phyloP scores from a whole-genome alignment of 2,113 vertebrate genomes.

The Thamnaconus septentrionalis region DNA sequence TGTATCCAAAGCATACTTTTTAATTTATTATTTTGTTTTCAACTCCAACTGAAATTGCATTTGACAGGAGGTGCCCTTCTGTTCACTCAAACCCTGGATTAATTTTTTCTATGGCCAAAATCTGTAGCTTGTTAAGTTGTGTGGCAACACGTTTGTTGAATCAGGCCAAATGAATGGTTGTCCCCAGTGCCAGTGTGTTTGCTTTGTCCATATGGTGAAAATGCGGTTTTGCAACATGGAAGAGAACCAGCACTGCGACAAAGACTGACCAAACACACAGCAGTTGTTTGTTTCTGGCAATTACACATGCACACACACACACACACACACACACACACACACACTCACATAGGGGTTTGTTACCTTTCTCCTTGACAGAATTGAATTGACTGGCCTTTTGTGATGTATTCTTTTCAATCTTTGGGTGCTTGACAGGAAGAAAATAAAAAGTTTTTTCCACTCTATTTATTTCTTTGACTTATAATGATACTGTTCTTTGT shows the following conservation, averaged over 20 bases:
- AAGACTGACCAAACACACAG: neutral
- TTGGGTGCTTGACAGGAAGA: conserved; percentile 78
- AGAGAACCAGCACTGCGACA: neutral
- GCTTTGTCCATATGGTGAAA: neutral
- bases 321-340: conserved; percentile 1
- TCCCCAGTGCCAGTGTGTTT: neutral
- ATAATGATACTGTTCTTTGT: too few species aligned
- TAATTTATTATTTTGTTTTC: neutral
- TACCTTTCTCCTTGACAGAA: conserved; percentile 85
- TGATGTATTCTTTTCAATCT: conserved; percentile 85
- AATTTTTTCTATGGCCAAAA: too few species aligned
- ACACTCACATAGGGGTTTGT: conserved; percentile 2
- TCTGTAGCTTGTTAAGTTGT: too few species aligned
- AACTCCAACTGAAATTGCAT: conserved; percentile 85
- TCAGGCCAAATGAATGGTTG: neutral
- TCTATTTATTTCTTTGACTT: too few species aligned
- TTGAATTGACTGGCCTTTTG: conserved; percentile 85
- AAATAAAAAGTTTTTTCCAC: neutral
- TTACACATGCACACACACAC: too few species aligned
- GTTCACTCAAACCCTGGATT: conserved; percentile 81
- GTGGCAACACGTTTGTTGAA: too few species aligned
- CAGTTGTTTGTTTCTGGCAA: too few species aligned
- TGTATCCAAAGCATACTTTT: too few species aligned
- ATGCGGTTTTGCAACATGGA: neutral
- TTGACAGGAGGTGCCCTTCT: conserved; percentile 87